These are phyloP conservation scores for Egretta garzetta DNA, from an alignment of 2,113 vertebrate species.

Conservation along the genomic window DNA sequence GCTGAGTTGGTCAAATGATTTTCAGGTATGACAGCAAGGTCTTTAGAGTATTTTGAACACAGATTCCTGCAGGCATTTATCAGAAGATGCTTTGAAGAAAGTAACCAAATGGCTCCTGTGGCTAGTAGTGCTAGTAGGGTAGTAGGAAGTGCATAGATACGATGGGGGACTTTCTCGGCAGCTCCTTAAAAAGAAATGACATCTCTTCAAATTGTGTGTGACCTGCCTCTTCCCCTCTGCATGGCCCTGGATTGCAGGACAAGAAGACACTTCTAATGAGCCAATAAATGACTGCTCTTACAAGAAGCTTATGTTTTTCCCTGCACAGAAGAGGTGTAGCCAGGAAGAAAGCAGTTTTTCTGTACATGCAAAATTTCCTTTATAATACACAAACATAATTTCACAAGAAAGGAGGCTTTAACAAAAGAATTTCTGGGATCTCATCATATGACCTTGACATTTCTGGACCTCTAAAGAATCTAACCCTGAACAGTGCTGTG, in stretches of 20 bases:
- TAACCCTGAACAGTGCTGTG: not conserved
- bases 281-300: not conserved
- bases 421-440: not conserved
- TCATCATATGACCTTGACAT: not conserved
- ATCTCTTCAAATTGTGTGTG: not conserved
- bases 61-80: not conserved
- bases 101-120: not conserved
- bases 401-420: not conserved
- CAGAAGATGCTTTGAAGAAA: not conserved
- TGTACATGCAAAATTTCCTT: not conserved
- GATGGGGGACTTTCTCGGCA: not conserved
- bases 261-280: not conserved
- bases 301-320: not conserved
- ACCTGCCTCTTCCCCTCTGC: not conserved
- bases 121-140: not conserved
- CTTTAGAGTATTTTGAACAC: not conserved
- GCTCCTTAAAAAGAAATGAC: not conserved
- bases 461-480: not conserved
- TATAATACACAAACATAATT: not conserved
- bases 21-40: not conserved
- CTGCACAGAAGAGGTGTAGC: not conserved
- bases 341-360: not conserved
- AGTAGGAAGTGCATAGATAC: not conserved
- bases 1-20: not conserved
- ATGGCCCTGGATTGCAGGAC: not conserved